Base-by-base conservation (phyloP, 2,113 vertebrate genomes). In the Herpailurus yagouaroundi region DNA sequence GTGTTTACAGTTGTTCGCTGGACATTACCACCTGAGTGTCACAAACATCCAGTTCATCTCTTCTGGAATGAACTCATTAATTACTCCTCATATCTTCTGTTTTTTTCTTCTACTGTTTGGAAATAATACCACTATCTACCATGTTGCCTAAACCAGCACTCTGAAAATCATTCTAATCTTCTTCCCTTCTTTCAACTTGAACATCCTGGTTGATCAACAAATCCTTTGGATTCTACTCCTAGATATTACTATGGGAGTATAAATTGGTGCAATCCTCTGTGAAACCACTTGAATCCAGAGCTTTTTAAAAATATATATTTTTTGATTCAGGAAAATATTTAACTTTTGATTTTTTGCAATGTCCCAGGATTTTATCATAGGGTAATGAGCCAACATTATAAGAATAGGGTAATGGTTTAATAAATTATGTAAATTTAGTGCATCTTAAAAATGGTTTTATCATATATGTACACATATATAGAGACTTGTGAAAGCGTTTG, bases 291-390 rank as follows among this genome's bases (percentile, higher is more conserved):
- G 36, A 7, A 91, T 73, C 18, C 48, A 97, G 50, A 89, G 69
- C 25, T 97, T 95, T 25, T 60, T 21, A 45, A 92, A 91, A 55
- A 18, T 36, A 1, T 76, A 21, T 74, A 16, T 82, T 36, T 88
- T 68, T 95, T 55, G 8, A 88, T 87, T 79, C 15, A 76, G 25
- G 64, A 95, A 90, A 76, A 33, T 48, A 2, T 64, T 48, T 76
- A 55, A 4, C 12, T 93, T 93, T 95, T 94, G 14, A 93, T 68
- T 94, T 96, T 96, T 79, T 95, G 23, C 50, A 76, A 0, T 76
- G 27, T 25, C 33, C 36, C 1, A 89, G 66, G 15, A 77, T 73
- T 91, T 68, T 97, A 31, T 68, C 25, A 23, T 89, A 91, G 85
- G 16, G 21, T 96, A 76, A 41, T 85, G 23, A 84, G 36, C 57